These are phyloP conservation scores for Parascotia fuliginaria DNA, from an alignment of 2,888 invertebrate genomes.

Conservation along the genomic window DNA sequence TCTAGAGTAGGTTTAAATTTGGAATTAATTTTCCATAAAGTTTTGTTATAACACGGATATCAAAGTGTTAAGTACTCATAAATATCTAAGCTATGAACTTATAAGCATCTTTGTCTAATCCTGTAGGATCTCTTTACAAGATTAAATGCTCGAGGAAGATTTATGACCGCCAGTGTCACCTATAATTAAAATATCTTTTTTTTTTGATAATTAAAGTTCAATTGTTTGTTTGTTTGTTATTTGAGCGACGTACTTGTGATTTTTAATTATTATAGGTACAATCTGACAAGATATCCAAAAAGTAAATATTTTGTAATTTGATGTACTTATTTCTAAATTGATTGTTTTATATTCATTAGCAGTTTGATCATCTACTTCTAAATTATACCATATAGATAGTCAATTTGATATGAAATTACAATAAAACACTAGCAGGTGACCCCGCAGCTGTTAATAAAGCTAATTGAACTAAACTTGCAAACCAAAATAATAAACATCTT, in stretches of 20 bases:
- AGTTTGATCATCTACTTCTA: too few species aligned
- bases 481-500: slow-evolving; percentile 10
- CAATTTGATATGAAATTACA: neutral
- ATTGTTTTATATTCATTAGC: too few species aligned
- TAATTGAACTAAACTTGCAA: neutral
- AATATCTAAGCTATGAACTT: neutral
- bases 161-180: neutral
- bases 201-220: too few species aligned
- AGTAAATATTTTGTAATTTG: too few species aligned
- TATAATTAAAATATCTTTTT: neutral
- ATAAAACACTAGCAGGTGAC: slow-evolving; percentile 9
- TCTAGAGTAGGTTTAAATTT: slow-evolving; percentile 15
- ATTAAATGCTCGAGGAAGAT: neutral
- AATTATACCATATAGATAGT: too few species aligned
- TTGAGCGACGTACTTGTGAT: too few species aligned
- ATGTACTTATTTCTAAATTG: too few species aligned
- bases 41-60: slow-evolving; percentile 7
- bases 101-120: neutral
- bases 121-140: neutral
- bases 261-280: too few species aligned
- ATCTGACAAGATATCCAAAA: too few species aligned
- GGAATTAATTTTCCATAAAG: slow-evolving; percentile 11
- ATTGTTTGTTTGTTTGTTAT: too few species aligned
- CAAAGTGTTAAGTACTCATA: neutral
- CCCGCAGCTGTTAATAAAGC: slow-evolving; percentile 2